Evolutionary conservation across 2,113 vertebrate species (phyloP).

Genomic region (Semicossyphus pulcher): DNA sequence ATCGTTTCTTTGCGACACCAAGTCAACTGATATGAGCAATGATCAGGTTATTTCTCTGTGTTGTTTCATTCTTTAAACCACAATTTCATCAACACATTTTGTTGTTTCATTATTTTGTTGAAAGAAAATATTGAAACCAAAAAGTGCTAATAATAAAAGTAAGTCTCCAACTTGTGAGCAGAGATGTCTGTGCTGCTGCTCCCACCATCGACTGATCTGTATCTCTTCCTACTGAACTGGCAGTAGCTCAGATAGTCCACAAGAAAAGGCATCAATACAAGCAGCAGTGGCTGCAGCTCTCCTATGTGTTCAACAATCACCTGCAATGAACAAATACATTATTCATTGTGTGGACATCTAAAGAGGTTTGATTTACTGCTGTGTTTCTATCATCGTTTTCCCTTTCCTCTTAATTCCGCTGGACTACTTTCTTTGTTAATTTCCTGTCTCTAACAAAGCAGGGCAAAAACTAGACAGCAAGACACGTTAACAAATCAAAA

Average conservation of each 20-base stretch:
- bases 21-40: too few relatives aligned
- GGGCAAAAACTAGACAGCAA: conserved; percentile 7
- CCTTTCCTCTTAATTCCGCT: conserved; percentile 4
- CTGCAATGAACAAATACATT: conserved; percentile 8
- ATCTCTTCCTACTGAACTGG: conserved; percentile 5
- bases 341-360: conserved; percentile 29
- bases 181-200: neutral
- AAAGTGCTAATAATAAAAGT: neutral
- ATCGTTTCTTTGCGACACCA: too few relatives aligned
- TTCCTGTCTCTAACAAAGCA: conserved; percentile 3
- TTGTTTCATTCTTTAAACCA: neutral
- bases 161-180: neutral
- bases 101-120: neutral
- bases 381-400: conserved; percentile 25
- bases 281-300: neutral
- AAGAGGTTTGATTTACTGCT: conserved; percentile 35
- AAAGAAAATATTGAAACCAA: too few relatives aligned
- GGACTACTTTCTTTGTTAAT: conserved; percentile 19
- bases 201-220: conserved; percentile 5
- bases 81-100: neutral
- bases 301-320: neutral
- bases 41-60: neutral
- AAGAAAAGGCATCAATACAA: neutral
- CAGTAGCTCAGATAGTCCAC: neutral
- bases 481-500: conserved; percentile 25